A percentile compares a stretch with the other conserved stretches of the same genome.
Conservation (phyloP, 2,888 invertebrate species). For the Monoplex corrugatus region DNA sequence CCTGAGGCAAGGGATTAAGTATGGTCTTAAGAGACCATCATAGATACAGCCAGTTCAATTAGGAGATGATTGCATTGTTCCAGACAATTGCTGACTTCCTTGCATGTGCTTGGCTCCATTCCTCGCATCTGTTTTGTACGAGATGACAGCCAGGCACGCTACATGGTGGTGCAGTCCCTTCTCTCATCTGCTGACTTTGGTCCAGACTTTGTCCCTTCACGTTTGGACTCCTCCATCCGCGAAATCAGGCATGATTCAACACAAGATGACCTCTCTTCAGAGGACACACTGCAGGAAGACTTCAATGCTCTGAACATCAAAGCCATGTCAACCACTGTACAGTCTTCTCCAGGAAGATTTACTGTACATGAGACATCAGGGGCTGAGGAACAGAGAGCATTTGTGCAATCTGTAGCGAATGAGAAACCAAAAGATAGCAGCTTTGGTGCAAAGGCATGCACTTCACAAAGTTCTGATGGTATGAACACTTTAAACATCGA, state of each 20-base stretch:
- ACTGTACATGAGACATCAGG: background rate
- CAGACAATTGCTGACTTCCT: conserved; percentile 64
- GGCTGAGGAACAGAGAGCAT: background rate
- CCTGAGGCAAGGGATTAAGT: too few species aligned
- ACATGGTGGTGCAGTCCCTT: conserved; percentile 60
- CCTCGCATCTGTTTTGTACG: conserved; percentile 67
- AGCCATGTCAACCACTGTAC: too few species aligned
- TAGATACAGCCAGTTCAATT: too few species aligned
- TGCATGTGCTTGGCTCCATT: conserved; percentile 63
- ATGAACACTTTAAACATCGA: background rate
- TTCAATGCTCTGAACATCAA: background rate
- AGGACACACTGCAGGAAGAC: conserved; percentile 12
- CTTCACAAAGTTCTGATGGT: background rate
- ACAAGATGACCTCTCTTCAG: background rate
- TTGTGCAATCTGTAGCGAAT: too few species aligned
- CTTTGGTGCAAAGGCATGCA: background rate
- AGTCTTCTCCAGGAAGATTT: too few species aligned
- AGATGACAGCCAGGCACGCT: conserved; percentile 56
- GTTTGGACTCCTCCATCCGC: conserved; percentile 27
- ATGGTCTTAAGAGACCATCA: too few species aligned
- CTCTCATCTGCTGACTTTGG: conserved; percentile 68
- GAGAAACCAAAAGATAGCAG: background rate
- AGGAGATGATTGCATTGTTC: too few species aligned
- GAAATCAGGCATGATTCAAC: background rate
- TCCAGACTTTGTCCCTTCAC: conserved; percentile 58